Evolutionary conservation across 2,113 vertebrate genomes (phyloP).

Genomic region (Micronycteris hirsuta): DNA sequence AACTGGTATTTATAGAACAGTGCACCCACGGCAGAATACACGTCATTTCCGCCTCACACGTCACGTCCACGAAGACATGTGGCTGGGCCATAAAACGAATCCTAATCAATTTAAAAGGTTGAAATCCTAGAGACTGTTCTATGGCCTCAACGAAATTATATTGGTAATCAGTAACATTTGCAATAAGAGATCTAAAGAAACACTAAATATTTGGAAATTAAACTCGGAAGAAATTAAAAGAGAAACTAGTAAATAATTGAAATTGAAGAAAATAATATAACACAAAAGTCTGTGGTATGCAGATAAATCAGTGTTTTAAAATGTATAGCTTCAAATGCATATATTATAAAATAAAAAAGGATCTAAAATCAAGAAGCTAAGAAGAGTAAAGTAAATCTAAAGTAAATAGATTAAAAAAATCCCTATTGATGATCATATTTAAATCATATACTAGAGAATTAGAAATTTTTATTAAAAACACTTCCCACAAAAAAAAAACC

Average conservation of each 20-base stretch:
- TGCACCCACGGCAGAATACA: not conserved
- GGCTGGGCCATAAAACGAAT: not conserved
- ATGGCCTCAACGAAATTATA: not conserved
- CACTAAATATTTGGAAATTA: not conserved
- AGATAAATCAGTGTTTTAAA: not conserved
- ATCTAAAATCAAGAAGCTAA: conserved; percentile 25
- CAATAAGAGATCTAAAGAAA: not conserved
- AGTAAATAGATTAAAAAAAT: not conserved
- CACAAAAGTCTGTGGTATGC: not conserved
- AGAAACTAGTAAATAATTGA: conserved; percentile 10
- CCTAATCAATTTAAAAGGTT: not conserved
- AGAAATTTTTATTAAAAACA: not conserved
- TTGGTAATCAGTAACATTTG: not conserved
- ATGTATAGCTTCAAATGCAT: not conserved
- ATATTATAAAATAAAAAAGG: not conserved
- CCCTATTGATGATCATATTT: not conserved
- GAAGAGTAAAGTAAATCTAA: not conserved
- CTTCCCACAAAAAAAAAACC: not conserved
- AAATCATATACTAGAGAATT: not conserved
- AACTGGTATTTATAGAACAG: not conserved
- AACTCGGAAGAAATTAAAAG: conserved; percentile 4
- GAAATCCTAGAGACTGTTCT: not conserved
- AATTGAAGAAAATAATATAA: not conserved
- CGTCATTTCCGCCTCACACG: not conserved
- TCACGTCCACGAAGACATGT: not conserved